phyloP scores from a whole-genome alignment of 2,113 vertebrate species.

The Meleagris gallopavo region DNA sequence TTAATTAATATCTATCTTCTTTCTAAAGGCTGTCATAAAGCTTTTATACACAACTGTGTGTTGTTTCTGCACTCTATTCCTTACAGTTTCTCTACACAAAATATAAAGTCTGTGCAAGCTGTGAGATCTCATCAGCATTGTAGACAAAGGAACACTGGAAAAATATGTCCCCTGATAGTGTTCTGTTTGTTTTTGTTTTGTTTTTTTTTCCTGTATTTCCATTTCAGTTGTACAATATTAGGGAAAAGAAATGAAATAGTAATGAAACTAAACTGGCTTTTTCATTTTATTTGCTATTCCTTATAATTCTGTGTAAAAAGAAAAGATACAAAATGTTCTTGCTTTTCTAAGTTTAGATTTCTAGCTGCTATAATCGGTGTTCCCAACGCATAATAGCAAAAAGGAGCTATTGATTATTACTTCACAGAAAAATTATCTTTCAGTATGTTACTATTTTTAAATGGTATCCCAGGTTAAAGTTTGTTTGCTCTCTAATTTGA shows the following conservation, averaged over 20 bases:
- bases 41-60: neutral
- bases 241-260: neutral
- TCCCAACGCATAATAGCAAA: neutral
- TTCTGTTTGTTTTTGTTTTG: too few species aligned
- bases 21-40: neutral
- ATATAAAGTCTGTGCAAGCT: neutral
- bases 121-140: neutral
- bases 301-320: neutral
- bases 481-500: neutral
- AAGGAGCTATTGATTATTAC: neutral
- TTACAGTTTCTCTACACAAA: neutral
- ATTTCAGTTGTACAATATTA: neutral
- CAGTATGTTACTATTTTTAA: neutral
- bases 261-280: neutral
- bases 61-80: neutral
- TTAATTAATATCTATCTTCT: neutral
- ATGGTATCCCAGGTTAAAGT: neutral
- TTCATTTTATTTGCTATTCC: neutral
- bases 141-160: neutral
- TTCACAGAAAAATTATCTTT: neutral
- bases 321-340: neutral
- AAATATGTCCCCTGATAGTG: neutral
- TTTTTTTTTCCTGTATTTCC: neutral
- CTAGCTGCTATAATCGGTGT: neutral
- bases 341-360: neutral